These are phyloP conservation scores for Hesperophylax magnus DNA, from an alignment of 1,140 invertebrate genomes.

Conservation along the genomic window DNA sequence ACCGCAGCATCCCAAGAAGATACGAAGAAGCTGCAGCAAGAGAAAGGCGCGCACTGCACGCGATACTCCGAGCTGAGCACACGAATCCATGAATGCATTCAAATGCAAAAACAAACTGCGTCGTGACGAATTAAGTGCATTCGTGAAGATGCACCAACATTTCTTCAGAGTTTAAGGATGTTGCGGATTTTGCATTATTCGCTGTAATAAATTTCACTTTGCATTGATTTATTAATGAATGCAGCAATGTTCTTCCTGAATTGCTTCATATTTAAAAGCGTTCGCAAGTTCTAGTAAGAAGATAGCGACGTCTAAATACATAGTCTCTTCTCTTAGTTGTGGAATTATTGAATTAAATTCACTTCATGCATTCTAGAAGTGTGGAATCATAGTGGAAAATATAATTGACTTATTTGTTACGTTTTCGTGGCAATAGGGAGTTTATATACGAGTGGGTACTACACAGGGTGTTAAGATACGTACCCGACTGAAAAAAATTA, in stretches of 20 bases:
- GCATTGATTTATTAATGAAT: constrained; percentile 15
- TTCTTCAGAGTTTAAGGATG: not conserved
- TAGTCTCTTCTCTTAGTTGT: too few species aligned
- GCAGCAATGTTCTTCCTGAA: not conserved
- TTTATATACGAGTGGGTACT: too few species aligned
- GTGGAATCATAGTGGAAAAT: too few species aligned
- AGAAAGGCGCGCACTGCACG: constrained; percentile 15
- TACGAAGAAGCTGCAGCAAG: not conserved
- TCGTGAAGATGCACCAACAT: not conserved
- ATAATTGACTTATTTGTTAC: too few species aligned
- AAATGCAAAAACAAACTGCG: not conserved
- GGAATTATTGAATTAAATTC: too few species aligned
- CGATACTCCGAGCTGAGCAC: not conserved
- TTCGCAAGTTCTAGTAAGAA: too few species aligned
- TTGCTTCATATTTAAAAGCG: not conserved
- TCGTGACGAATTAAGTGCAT: constrained; percentile 12
- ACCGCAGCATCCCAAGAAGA: constrained; percentile 14
- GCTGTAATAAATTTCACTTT: not conserved
- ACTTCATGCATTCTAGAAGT: too few species aligned
- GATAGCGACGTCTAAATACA: too few species aligned
- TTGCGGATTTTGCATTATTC: not conserved
- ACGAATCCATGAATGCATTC: not conserved
- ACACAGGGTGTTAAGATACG: too few species aligned
- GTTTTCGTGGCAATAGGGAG: too few species aligned
- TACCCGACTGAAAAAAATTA: too few species aligned